Percentiles rank a stretch among this genome's conserved stretches.
Evolutionary conservation across 1,140 invertebrate genomes (phyloP).

Genomic region (Neotoxoptera formosana): DNA sequence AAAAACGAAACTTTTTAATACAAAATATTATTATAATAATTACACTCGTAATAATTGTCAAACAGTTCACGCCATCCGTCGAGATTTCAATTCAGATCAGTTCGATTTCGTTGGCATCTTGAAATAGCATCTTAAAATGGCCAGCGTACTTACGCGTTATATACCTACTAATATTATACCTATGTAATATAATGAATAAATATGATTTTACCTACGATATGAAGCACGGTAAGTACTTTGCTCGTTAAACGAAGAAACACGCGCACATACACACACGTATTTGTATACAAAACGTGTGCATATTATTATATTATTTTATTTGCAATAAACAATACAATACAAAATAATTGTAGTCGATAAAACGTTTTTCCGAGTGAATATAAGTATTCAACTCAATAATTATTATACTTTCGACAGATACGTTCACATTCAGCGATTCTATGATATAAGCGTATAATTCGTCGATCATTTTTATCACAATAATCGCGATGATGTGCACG

Average conservation of each 20-base stretch:
- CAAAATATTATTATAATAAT: neutral
- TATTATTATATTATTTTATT: neutral
- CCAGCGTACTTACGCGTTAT: neutral
- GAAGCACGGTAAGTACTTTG: constrained; percentile 21
- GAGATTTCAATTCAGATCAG: neutral
- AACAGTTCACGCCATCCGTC: neutral
- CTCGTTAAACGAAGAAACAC: neutral
- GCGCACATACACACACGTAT: neutral
- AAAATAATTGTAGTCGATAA: neutral
- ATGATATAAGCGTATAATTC: neutral
- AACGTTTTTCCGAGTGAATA: neutral
- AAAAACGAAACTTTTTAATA: too few relatives aligned
- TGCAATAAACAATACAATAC: neutral
- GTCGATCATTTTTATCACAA: neutral
- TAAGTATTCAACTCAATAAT: neutral
- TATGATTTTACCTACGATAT: neutral
- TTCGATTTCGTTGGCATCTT: neutral
- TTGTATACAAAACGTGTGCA: too few relatives aligned
- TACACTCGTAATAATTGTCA: neutral
- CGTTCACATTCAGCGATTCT: neutral
- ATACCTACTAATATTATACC: neutral
- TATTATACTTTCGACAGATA: neutral
- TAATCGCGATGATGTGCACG: too few relatives aligned
- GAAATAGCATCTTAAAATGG: too few relatives aligned
- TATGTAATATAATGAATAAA: too few relatives aligned